Conservation (phyloP, 2,888 invertebrate species). For the Mongoloraphidia duomilia region DNA sequence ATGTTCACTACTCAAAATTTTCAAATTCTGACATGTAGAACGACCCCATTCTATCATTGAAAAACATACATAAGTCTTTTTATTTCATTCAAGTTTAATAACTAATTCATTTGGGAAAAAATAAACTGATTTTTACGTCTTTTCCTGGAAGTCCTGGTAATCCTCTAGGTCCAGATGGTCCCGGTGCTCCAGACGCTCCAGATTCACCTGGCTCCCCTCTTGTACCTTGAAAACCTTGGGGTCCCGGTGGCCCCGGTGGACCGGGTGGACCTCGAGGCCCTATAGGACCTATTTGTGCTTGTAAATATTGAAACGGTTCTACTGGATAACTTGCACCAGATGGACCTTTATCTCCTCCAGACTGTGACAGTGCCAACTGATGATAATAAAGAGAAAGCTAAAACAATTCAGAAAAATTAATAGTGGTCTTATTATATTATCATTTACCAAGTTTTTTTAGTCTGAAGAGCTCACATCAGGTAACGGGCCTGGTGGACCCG, state of each 20-base stretch:
- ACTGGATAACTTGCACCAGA: slow-evolving; percentile 34
- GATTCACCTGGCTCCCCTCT: slow-evolving; percentile 68
- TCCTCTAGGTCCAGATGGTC: slow-evolving; percentile 44
- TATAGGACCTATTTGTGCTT: slow-evolving; percentile 64
- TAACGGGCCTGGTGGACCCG: slow-evolving; percentile 39
- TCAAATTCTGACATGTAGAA: too few species aligned
- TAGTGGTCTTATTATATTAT: neutral
- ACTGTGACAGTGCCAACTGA: slow-evolving; percentile 55
- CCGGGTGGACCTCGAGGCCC: slow-evolving; percentile 72
- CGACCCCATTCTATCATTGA: too few species aligned
- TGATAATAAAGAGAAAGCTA: slow-evolving; percentile 59
- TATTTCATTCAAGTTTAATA: neutral
- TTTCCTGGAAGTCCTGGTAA: slow-evolving; percentile 57
- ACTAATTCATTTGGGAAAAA: neutral
- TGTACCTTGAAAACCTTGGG: slow-evolving; percentile 71
- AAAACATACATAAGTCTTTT: too few species aligned
- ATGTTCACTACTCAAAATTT: too few species aligned
- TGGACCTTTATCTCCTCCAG: slow-evolving; percentile 65
- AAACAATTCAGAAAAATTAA: slow-evolving; percentile 6
- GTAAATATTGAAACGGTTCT: slow-evolving; percentile 59
- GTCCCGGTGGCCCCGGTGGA: slow-evolving; percentile 42
- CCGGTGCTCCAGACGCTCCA: slow-evolving; percentile 48
- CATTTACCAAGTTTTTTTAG: neutral
- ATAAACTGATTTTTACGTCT: slow-evolving; percentile 39
- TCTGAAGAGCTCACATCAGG: slow-evolving; percentile 41